Evolutionary conservation across 2,113 vertebrate species (phyloP), one percentile per base, ranked within the genome.

Genomic region (Poecilia latipinna): DNA sequence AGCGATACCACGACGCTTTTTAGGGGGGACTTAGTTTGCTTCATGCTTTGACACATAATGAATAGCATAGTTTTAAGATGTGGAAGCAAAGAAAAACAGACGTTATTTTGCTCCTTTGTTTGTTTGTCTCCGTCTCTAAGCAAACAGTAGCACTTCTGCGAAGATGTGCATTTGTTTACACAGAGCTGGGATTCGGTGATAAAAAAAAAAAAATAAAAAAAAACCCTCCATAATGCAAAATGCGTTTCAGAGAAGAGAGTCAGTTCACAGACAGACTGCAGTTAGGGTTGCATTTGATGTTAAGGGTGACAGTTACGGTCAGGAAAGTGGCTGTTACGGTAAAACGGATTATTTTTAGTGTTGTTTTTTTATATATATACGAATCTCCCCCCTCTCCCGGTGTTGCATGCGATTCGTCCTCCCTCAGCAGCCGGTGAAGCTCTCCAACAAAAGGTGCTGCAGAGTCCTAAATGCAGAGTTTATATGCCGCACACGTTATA

Each of bases 251-350:
- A 42, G 12, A 4, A 29, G 39, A 42, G 61, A 65, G 39, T 61
- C 65, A 13, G 63, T 76, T 42, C 28, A 81, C 42, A 72, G 28
- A 62, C 48, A 35, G 32, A 51, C 62, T 60, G 48, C 35, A 8
- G 32, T 2, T 2, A 63, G 64, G 28, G 65, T 65, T 61, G 65
- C 48, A 6, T 29, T 69, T 61, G 63, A 79, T 63, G 67, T 54
- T 65, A 75, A 37, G 51, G 39, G n/a, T 37, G 26, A 35, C n/a
- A 22, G 61, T 70, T 29, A 61, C 39, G 5, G 63, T 35, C 48
- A 60, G 13, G n/a, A 24, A 54, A 61, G 33, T 33, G 39, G 39
- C 10, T 57, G 75, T 71, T 67, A 75, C 67, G 73, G 68, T 76
- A 33, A n/a, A 26, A 24, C 13, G 28, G 28, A 70, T 7, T 70